A percentile compares a stretch with the other conserved stretches of the same genome.
These are phyloP conservation scores for Pharmacophagus antenor DNA, from an alignment of 2,888 invertebrate species.

Conservation along the genomic window DNA sequence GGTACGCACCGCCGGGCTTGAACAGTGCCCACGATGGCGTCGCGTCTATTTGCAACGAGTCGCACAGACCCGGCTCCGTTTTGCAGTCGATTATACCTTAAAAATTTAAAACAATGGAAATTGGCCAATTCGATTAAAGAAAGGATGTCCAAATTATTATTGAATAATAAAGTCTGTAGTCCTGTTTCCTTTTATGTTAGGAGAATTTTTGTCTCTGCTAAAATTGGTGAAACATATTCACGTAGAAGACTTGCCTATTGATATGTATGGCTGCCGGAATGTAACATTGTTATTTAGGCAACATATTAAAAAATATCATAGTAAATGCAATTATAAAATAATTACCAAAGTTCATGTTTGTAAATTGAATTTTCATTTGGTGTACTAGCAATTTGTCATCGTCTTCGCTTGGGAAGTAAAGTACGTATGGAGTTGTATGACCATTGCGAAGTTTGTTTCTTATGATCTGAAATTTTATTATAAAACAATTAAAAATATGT, in stretches of 20 bases:
- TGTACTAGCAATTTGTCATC: conserved; percentile 53
- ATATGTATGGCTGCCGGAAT: too few species aligned
- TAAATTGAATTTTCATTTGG: conserved; percentile 72
- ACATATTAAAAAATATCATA: too few species aligned
- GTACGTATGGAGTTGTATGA: conserved; percentile 51
- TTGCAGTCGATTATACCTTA: conserved; percentile 85
- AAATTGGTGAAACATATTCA: too few species aligned
- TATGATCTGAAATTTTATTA: conserved; percentile 54
- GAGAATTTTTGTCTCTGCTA: too few species aligned
- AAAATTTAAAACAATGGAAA: conserved; percentile 28
- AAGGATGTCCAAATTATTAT: too few species aligned
- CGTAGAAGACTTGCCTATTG: too few species aligned
- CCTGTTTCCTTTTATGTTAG: too few species aligned
- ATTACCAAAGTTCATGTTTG: conserved; percentile 82
- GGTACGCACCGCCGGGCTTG: conserved; percentile 88
- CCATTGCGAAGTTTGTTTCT: conserved; percentile 55
- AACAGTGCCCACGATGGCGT: conserved; percentile 87
- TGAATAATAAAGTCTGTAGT: too few species aligned
- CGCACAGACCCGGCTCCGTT: conserved; percentile 77
- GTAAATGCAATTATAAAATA: conserved; percentile 10
- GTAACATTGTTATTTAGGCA: too few species aligned
- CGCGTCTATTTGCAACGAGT: conserved; percentile 77
- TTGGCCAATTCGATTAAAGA: too few species aligned
- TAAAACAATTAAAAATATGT: too few species aligned
- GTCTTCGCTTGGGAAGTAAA: conserved; percentile 55